phyloP scores from a whole-genome alignment of 2,113 vertebrate genomes.

The Turnix velox region DNA sequence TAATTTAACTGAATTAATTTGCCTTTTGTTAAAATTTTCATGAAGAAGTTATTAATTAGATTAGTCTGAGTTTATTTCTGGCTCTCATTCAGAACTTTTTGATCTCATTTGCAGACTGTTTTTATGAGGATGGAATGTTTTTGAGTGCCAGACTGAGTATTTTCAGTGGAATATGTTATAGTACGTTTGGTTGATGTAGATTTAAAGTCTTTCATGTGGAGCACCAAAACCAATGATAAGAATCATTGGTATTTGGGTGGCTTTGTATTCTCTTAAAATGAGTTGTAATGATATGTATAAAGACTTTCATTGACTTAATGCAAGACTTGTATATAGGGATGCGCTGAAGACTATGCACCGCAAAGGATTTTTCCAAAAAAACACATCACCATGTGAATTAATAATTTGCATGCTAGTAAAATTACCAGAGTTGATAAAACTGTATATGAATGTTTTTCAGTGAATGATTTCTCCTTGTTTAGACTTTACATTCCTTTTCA shows the following conservation, averaged over 20 bases:
- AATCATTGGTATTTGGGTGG: neutral
- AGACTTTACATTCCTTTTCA: constrained; percentile 3
- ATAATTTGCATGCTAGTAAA: constrained; percentile 21
- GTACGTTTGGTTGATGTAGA: neutral
- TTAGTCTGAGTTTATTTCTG: constrained; percentile 59
- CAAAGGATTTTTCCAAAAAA: neutral
- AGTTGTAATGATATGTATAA: neutral
- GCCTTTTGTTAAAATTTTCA: constrained; percentile 61
- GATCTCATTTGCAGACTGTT: constrained; percentile 29
- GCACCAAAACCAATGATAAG: neutral
- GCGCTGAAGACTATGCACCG: neutral
- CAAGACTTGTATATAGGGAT: neutral
- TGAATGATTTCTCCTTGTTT: constrained; percentile 2
- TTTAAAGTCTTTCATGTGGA: constrained; percentile 21
- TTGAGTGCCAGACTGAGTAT: constrained; percentile 2
- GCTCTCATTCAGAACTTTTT: constrained; percentile 43
- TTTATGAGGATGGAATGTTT: constrained; percentile 41
- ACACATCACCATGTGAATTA: neutral
- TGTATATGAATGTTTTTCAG: neutral
- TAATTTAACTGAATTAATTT: constrained; percentile 60
- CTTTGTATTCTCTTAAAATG: neutral
- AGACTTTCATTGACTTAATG: neutral
- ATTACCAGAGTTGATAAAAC: constrained; percentile 15
- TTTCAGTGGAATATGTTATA: constrained; percentile 1
- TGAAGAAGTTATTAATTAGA: constrained; percentile 65